Evolutionary conservation across 1,140 invertebrate species (phyloP).

Genomic region (Drosophila ogumai): DNA sequence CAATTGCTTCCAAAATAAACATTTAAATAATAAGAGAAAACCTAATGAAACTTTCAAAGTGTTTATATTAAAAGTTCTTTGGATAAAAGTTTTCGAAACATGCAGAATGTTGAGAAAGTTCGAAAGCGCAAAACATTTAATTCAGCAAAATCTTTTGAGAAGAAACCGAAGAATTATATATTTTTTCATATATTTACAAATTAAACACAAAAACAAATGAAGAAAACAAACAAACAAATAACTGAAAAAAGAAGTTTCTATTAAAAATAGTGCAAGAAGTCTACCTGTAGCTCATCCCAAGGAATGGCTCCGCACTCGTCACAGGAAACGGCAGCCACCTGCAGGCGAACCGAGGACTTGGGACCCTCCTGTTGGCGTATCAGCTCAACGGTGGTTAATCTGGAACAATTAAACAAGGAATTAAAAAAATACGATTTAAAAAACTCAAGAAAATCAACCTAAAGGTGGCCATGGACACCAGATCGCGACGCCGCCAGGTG

Average conservation of each 20-base stretch:
- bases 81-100: conserved; percentile 71
- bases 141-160: conserved; percentile 35
- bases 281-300: conserved; percentile 97
- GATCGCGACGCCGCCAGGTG: conserved; percentile 91
- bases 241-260: conserved; percentile 11
- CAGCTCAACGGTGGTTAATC: conserved; percentile 92
- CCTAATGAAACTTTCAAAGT: conserved; percentile 24
- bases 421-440: not conserved
- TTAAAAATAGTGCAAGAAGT: conserved; percentile 13
- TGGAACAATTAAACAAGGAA: not conserved
- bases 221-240: conserved; percentile 13
- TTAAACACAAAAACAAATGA: conserved; percentile 57
- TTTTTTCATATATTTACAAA: conserved; percentile 42
- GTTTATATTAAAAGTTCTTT: conserved; percentile 42
- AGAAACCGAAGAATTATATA: conserved; percentile 18
- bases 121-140: conserved; percentile 58
- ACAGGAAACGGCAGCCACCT: conserved; percentile 90
- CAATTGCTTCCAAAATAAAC: conserved; percentile 27
- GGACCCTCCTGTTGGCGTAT: conserved; percentile 92
- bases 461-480: conserved; percentile 87
- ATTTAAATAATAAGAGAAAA: conserved; percentile 2
- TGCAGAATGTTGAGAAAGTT: conserved; percentile 63
- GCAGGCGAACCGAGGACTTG: conserved; percentile 90
- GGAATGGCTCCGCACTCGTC: conserved; percentile 95
- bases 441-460: conserved; percentile 50